Evolutionary conservation across 2,113 vertebrate genomes (phyloP), one percentile per base, ranked within the genome.

Genomic region (Calonectris borealis): DNA sequence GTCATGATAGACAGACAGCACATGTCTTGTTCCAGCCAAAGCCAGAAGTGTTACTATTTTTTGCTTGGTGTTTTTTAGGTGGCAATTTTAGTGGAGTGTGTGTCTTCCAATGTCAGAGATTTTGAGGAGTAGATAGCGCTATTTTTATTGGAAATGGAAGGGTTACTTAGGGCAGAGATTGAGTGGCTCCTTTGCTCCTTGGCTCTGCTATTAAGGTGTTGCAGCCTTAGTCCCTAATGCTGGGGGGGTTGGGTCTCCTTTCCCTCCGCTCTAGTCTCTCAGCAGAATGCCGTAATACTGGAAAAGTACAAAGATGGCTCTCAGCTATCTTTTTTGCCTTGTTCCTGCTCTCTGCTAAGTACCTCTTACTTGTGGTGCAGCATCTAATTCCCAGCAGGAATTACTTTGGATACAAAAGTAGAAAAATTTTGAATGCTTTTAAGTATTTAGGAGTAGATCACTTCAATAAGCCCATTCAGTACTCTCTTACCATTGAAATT

Each of bases 31-130:
- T 78, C 58, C 51, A 81, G 91, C 69, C 69, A 58, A 38, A 86
- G 80, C 65, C 93, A 92, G 46, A 83, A 86, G 83, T 46, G 86
- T 94, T 96, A n/a, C 88, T 96, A 46, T 90, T 91, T 95, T 88
- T 92, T 86, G 68, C 88, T 46, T 90, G 68, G 21, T 64, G 22
- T 44, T 69, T 90, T 92, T 92, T 83, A 84, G 51, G 38, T 83
- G 77, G 31, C 75, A 48, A 9, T 90, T 88, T 76, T 21, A 79
- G 44, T 13, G 26, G 83, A 88, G 52, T 38, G 13, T 75, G 19
- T 36, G 1, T 95, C 93, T 93, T 51, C 42, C 38, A 55, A 46
- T 1, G 1, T 51, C 65, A 68, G 87, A 75, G 46, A 73, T 87
- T 79, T 71, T 78, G 65, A 51, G 61, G 52, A 76, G 58, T 42